These are phyloP conservation scores for Lethenteron reissneri DNA, from an alignment of 2,113 vertebrate species.

Conservation along the genomic window DNA sequence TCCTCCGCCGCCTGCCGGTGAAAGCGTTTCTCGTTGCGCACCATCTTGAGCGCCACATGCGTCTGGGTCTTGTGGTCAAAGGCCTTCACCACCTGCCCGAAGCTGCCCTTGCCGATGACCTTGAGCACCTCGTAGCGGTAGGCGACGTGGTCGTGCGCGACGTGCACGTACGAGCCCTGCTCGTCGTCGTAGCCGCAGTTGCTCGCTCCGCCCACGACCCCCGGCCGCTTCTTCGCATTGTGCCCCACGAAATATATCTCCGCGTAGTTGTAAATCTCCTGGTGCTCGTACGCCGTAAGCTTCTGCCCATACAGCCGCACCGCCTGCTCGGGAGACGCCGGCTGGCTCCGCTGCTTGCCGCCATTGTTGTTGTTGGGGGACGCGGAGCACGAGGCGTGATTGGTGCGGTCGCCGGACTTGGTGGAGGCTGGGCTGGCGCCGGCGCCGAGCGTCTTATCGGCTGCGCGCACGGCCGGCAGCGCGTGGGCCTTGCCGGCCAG, in stretches of 20 bases:
- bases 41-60: conserved; percentile 85
- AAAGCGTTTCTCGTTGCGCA: conserved; percentile 89
- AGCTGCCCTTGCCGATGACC: conserved; percentile 91
- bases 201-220: conserved; percentile 55
- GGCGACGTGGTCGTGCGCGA: conserved; percentile 77
- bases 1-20: conserved; percentile 85
- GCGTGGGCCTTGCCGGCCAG: no score
- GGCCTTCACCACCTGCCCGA: conserved; percentile 85
- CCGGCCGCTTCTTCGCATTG: conserved; percentile 69
- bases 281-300: conserved; percentile 52
- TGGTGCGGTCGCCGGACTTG: no score
- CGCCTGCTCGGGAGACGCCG: conserved; percentile 41
- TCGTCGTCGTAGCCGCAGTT: conserved; percentile 80
- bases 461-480: no score
- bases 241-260: conserved; percentile 85
- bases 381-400: no score
- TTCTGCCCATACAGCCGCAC: conserved; percentile 63
- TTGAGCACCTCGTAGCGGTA: conserved; percentile 92
- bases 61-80: conserved; percentile 86
- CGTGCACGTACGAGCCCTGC: conserved; percentile 70
- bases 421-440: no score
- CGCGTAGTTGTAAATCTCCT: conserved; percentile 54
- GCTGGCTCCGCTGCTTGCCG: no score
- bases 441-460: no score
- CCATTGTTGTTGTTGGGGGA: no score